These are phyloP conservation scores for Macrophya annulata DNA, from an alignment of 2,888 invertebrate species.

Conservation along the genomic window DNA sequence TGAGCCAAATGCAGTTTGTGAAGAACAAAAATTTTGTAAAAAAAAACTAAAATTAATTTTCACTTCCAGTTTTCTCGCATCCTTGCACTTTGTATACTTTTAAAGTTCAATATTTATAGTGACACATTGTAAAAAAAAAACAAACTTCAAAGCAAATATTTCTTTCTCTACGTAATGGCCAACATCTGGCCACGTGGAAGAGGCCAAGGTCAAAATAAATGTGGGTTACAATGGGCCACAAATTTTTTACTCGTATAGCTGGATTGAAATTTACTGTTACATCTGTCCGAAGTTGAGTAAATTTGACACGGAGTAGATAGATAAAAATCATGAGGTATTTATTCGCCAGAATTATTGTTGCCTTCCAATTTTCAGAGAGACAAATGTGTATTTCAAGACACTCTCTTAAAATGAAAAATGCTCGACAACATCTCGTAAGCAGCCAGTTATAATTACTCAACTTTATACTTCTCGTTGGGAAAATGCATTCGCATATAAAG, in stretches of 20 bases:
- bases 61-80: not conserved
- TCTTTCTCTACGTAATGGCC: not conserved
- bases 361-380: too few relatives aligned
- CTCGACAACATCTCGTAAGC: not conserved
- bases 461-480: not conserved
- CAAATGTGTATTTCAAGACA: too few relatives aligned
- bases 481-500: not conserved
- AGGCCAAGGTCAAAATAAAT: not conserved
- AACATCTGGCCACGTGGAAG: conserved; percentile 13
- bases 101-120: conserved; percentile 29
- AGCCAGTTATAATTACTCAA: not conserved
- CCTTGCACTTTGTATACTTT: conserved; percentile 7
- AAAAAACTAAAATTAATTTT: not conserved
- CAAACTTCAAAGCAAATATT: conserved; percentile 29
- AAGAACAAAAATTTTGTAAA: not conserved
- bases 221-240: not conserved
- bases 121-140: not conserved
- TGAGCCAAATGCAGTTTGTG: conserved; percentile 7
- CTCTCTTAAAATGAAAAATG: not conserved
- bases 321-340: not conserved
- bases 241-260: not conserved
- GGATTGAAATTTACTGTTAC: not conserved
- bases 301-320: not conserved
- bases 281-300: not conserved
- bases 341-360: not conserved